These are phyloP conservation scores for Drepana falcataria DNA, from an alignment of 2,888 invertebrate genomes.

Conservation along the genomic window DNA sequence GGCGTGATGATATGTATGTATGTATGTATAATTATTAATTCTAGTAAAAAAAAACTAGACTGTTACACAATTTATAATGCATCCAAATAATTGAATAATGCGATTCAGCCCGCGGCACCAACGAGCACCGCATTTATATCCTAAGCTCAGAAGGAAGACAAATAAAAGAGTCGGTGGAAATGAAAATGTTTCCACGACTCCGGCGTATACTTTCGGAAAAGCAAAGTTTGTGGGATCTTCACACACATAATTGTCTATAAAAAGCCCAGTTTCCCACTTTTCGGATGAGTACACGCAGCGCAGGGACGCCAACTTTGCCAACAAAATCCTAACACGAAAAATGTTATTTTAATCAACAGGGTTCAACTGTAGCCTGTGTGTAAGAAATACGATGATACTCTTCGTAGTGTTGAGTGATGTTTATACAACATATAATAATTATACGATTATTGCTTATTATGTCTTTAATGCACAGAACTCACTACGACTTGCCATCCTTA, in stretches of 20 bases:
- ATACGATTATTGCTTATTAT: too few species aligned
- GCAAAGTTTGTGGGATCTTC: constrained; percentile 25
- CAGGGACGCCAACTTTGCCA: constrained; percentile 1
- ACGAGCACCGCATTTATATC: constrained; percentile 8
- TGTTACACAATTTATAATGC: not conserved
- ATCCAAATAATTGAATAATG: not conserved
- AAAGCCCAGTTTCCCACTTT: constrained; percentile 22
- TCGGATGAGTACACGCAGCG: constrained; percentile 7
- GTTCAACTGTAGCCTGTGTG: constrained; percentile 24
- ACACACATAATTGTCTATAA: constrained; percentile 38
- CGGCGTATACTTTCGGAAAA: constrained; percentile 20
- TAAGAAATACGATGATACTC: not conserved
- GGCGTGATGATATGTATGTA: too few species aligned
- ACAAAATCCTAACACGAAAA: constrained; percentile 25
- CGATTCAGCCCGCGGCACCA: not conserved
- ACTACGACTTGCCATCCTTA: too few species aligned
- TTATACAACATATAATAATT: too few species aligned
- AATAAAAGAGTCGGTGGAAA: not conserved
- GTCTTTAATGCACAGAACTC: too few species aligned
- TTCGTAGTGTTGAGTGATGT: too few species aligned
- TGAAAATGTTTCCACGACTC: constrained; percentile 1
- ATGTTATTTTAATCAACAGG: constrained; percentile 59
- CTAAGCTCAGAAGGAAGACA: constrained; percentile 11
- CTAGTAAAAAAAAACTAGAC: too few species aligned
- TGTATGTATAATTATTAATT: too few species aligned